Base-by-base conservation (phyloP, 1,140 invertebrate genomes). In the Oryctes rhinoceros region DNA sequence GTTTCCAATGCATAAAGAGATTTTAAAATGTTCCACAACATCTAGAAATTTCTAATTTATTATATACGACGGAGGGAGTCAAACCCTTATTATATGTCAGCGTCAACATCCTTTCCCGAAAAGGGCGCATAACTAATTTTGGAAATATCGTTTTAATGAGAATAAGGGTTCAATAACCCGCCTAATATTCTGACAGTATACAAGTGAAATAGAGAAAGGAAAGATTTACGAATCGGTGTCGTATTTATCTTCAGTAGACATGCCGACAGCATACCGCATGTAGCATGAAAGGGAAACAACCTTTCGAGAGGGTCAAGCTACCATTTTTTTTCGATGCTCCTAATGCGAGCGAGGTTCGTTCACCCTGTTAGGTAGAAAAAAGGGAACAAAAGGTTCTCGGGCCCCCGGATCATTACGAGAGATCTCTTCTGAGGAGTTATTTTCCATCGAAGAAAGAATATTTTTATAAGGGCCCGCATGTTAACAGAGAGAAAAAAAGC, bases 211-310 rank as follows among this genome's bases (percentile, higher is more conserved):
- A 71, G 65, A 71, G 35, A 71, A 71, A 24, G 35, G 15, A 59
- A n/a, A 71, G 65, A 71, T 71, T 71, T 71, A 71, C 65, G 65
- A 71, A 71, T 71, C 65, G 65, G 20, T 71, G 65, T 71, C 65
- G 20, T 71, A 71, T 71, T 71, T 71, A 71, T 71, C 65, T 30
- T 71, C 24, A 35, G 7, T 71, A 71, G 65, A 71, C 65, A 71
- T 59, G 53, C 53, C 53, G 53, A 59, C 53, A 59, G 18, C 65
- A 71, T 37, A 71, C 65, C 65, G 65, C 18, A n/a, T 62, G 35
- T 13, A 59, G n/a, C 53, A 59, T 59, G 6, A 71, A 71, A 71
- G 65, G 65, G 24, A 71, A 62, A 71, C 65, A 71, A 71, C 65
- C 65, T 71, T 37, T 71, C 11, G 65, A 71, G 20, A 24, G 65